Conservation (phyloP, 1,140 invertebrate species). For the Drusus annulatus region DNA sequence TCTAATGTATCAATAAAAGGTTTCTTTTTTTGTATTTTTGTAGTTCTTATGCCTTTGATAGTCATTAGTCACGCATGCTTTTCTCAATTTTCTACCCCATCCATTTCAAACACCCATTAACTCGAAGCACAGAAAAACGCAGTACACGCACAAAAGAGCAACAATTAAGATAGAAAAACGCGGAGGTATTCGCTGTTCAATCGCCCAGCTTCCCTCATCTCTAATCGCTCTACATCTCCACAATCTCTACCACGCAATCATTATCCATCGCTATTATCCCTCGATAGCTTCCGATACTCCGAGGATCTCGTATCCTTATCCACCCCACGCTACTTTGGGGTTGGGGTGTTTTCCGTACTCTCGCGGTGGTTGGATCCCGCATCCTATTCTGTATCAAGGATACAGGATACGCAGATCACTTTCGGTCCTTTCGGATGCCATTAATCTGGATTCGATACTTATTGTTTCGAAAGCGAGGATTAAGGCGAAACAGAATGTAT, state of each 20-base stretch:
- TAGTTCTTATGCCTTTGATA: too few species aligned
- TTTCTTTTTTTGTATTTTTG: too few species aligned
- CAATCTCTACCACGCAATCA: conserved; percentile 2
- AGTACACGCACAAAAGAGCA: not conserved
- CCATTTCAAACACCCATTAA: too few species aligned
- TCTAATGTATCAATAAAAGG: too few species aligned
- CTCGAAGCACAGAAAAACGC: not conserved
- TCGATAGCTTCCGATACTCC: conserved; percentile 29
- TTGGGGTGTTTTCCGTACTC: not conserved
- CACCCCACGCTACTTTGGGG: not conserved
- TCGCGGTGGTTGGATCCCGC: not conserved
- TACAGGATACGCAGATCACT: conserved; percentile 6
- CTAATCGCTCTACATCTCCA: conserved; percentile 18
- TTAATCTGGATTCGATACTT: conserved; percentile 36
- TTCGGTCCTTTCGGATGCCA: conserved; percentile 19
- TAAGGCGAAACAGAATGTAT: conserved; percentile 10
- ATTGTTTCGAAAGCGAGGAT: conserved; percentile 33
- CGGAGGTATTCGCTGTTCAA: conserved; percentile 2
- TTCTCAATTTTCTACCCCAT: too few species aligned
- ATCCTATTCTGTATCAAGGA: not conserved
- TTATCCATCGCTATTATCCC: conserved; percentile 32
- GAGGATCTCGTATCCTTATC: conserved; percentile 5
- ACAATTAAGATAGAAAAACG: conserved; percentile 15
- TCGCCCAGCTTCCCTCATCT: conserved; percentile 20
- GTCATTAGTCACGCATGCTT: too few species aligned